A percentile compares a stretch with the other conserved stretches of the same genome.
Conservation (phyloP, 1,140 invertebrate species). For the Paralvinella palmiformis region DNA sequence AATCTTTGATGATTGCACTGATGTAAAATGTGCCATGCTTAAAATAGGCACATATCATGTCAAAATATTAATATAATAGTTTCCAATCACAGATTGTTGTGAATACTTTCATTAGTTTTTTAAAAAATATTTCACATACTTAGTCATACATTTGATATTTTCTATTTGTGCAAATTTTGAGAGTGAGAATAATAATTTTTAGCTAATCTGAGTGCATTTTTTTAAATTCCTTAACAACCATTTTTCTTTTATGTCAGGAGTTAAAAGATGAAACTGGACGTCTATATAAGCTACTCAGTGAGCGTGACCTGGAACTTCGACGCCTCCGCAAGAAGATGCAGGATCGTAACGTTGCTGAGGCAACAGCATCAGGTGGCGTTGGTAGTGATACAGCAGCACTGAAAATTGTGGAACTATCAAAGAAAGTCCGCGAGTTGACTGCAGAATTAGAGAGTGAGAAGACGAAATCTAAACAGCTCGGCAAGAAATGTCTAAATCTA, state of each 20-base stretch:
- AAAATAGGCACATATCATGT: too few relatives aligned
- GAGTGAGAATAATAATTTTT: not conserved
- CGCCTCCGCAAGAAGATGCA: slow-evolving; percentile 46
- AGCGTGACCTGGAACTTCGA: slow-evolving; percentile 49
- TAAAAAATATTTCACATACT: not conserved
- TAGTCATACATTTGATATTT: not conserved
- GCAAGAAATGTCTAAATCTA: slow-evolving; percentile 44
- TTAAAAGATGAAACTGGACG: slow-evolving; percentile 50
- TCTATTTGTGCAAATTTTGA: not conserved
- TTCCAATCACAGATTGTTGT: too few relatives aligned
- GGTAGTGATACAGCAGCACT: slow-evolving; percentile 46
- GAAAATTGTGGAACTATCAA: slow-evolving; percentile 50
- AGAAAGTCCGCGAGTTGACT: slow-evolving; percentile 46
- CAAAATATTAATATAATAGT: too few relatives aligned
- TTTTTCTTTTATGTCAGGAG: slow-evolving; percentile 32
- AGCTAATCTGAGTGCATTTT: not conserved
- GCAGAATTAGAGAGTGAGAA: slow-evolving; percentile 45
- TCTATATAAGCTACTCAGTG: slow-evolving; percentile 45
- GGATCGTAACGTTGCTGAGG: too few relatives aligned
- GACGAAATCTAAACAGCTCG: slow-evolving; percentile 41
- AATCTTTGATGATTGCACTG: too few relatives aligned
- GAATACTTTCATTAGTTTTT: not conserved
- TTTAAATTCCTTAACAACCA: not conserved
- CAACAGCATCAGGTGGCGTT: slow-evolving; percentile 27
- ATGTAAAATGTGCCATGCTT: too few relatives aligned